Base-by-base conservation (phyloP, 1,140 invertebrate genomes). In the Sycophaga agraensis region DNA sequence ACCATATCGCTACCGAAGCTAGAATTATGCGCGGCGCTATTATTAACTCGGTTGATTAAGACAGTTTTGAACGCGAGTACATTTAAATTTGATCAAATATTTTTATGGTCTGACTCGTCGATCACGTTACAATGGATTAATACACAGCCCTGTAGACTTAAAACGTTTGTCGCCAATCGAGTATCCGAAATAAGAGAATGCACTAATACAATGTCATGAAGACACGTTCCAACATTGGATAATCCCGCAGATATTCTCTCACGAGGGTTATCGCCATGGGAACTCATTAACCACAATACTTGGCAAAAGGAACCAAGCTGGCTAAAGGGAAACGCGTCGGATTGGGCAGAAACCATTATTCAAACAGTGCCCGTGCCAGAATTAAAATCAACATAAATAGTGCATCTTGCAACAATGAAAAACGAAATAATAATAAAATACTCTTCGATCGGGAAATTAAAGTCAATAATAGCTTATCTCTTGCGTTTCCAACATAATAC, bases 1-100 rank as follows among this genome's bases (percentile, higher is more conserved):
- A 48, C 39, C 8, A 58, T 51, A 22, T 42, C 54, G 12, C 12
- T 63, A 12, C 61, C 54, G 14, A 21, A 39, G 3, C 37, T 63
- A 0, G 61, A 58, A 28, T 17, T 63, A 37, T 63, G 61, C 17
- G 54, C 54, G 19, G 61, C 61, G 4, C 17, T 51, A 19, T 39
- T 63, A 43, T 19, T 63, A 6, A 1, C 17, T 2, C 17, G 28
- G 1, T 59, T 59, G 24, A 1, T 49, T 9, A 31, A 39, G 21
- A 17, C 46, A 17, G 4, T 17, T 8, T n/a, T 37, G n/a, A 8
- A 49, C 7, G 16, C 43, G 28, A 21, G 8, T 0, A 45, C 21
- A 1, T 9, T 45, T n/a, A 59, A 59, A 59, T 21, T 48, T 2
- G 21, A 58, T 21, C 2, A 24, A 24, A 48, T 49, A 16, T 16